Evolutionary conservation across 2,888 invertebrate species (phyloP), one percentile per base, ranked within the genome.

Genomic region (Dioctria rufipes): DNA sequence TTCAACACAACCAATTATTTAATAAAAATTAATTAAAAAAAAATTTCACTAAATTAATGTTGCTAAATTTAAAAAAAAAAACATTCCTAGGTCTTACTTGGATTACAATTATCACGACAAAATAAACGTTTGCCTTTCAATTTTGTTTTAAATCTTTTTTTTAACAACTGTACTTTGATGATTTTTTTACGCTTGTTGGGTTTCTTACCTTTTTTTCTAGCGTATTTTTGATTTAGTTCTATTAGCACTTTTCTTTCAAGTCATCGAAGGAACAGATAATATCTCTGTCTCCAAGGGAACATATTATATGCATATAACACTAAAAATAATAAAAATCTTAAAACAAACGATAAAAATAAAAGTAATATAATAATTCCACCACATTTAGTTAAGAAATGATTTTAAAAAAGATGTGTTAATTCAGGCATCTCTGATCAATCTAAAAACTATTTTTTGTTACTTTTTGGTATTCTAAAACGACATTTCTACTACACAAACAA

Each of bases 371-470:
- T 49, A 25, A 51, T 8, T 39, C 69, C 69, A 51, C 51, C 54
- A 69, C 11, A 69, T 54, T 69, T 69, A 54, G 51, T 51, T 54
- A 37, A 69, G 49, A 46, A 63, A 63, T 63, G 40, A 40, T 69
- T 46, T 54, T 54, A 3, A 54, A 54, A 54, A 54, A 54, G 4
- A 61, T 37, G 51, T 49, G 43, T 69, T 69, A 69, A 51, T 69
- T n/a, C 51, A 69, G 69, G 69, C 69, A 51, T 51, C 25, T 25
- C 39, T 54, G 39, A 69, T 54, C 51, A 11, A 4, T 69, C 69
- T 69, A 69, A 69, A 65, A 69, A 25, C 51, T 51, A 69, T 49
- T 69, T 63, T 69, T 69, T 69, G 69, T 51, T 67, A 69, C 51
- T 46, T 69, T 51, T 69, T 69, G 69, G 69, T 69, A 25, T 69